phyloP scores from a whole-genome alignment of 2,797 vertebrate genomes.

The Dermochelys coriacea region DNA sequence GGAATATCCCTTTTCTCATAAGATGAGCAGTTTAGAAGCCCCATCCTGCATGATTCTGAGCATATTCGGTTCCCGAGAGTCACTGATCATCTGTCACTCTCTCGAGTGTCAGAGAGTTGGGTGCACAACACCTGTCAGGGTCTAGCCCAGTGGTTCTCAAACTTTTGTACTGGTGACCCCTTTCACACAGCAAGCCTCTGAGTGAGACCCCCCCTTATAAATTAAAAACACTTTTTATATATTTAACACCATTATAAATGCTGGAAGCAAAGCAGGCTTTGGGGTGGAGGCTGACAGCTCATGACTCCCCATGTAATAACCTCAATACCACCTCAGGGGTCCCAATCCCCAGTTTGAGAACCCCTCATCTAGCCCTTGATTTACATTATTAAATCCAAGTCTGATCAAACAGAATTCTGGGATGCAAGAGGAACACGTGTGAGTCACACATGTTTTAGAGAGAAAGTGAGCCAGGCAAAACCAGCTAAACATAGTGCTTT shows the following conservation, averaged over 20 bases:
- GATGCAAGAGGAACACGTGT: neutral
- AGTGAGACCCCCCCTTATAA: too few relatives aligned
- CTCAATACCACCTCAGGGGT: too few relatives aligned
- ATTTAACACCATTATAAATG: too few relatives aligned
- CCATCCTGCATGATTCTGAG: neutral
- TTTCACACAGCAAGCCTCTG: too few relatives aligned
- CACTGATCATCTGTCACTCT: neutral
- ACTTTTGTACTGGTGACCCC: too few relatives aligned
- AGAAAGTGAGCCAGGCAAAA: constrained; percentile 11
- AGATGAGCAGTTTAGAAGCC: neutral
- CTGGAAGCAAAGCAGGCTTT: too few relatives aligned
- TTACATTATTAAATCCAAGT: neutral
- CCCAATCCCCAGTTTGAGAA: too few relatives aligned
- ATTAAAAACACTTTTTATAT: too few relatives aligned
- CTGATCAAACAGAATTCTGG: neutral
- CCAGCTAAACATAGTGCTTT: neutral
- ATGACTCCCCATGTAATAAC: too few relatives aligned
- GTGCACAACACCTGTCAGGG: neutral
- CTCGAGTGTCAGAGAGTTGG: neutral
- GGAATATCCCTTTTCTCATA: constrained; percentile 14
- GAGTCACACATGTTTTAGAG: neutral
- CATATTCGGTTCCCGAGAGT: neutral
- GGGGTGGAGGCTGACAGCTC: too few relatives aligned
- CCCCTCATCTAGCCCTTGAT: neutral
- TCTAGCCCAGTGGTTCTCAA: too few relatives aligned